phyloP scores from a whole-genome alignment of 1,140 invertebrate species.

The Dinothrombium tinctorium region DNA sequence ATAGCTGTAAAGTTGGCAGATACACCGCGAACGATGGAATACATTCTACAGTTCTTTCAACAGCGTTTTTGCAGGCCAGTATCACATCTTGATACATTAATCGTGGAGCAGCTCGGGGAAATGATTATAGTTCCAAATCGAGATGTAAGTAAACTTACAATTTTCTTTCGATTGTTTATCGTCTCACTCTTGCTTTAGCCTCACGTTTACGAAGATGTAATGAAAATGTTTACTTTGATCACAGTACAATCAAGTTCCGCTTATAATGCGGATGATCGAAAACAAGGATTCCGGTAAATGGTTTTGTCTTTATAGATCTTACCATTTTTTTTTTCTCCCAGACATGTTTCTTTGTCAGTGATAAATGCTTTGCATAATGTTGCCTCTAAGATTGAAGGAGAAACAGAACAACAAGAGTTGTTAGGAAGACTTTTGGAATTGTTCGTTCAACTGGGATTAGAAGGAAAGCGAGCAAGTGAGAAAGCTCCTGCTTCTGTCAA shows the following conservation, averaged over 20 bases:
- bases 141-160: constrained; percentile 25
- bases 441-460: constrained; percentile 88
- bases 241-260: constrained; percentile 75
- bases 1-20: constrained; percentile 79
- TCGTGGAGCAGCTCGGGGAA: constrained; percentile 87
- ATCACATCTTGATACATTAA: constrained; percentile 64
- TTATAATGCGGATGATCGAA: constrained; percentile 35
- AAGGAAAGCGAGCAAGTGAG: constrained; percentile 77
- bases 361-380: constrained; percentile 85
- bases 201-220: constrained; percentile 71
- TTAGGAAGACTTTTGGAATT: constrained; percentile 68
- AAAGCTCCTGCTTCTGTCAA: constrained; percentile 42
- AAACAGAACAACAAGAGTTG: constrained; percentile 59
- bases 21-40: constrained; percentile 69
- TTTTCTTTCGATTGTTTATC: neutral
- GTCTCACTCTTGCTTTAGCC: constrained; percentile 22
- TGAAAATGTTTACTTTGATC: constrained; percentile 90
- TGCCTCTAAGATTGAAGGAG: constrained; percentile 69
- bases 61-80: constrained; percentile 74
- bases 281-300: constrained; percentile 33
- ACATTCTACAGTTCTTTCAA: constrained; percentile 89
- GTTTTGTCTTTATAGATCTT: neutral
- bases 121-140: constrained; percentile 76
- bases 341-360: constrained; percentile 78
- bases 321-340: constrained; percentile 18